phyloP scores from a whole-genome alignment of 2,797 vertebrate genomes.

The Gymnothorax reevesii region DNA sequence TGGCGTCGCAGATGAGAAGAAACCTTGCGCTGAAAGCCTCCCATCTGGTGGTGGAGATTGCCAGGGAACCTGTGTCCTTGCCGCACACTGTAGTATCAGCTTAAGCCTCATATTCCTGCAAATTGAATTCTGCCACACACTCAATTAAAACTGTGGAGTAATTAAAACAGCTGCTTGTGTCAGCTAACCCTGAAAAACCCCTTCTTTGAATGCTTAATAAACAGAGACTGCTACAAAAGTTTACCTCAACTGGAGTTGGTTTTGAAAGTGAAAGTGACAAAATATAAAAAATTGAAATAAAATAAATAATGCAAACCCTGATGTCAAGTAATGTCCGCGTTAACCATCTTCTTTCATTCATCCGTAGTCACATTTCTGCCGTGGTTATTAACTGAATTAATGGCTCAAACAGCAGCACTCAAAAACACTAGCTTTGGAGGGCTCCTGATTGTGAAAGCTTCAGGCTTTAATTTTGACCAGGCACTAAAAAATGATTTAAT shows the following conservation, averaged over 20 bases:
- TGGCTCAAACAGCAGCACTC: not conserved
- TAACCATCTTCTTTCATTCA: not conserved
- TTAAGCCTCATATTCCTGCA: constrained; percentile 42
- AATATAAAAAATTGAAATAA: not conserved
- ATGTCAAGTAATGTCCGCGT: not conserved
- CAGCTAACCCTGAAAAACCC: not conserved
- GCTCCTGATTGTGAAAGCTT: not conserved
- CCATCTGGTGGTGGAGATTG: constrained; percentile 46
- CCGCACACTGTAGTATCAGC: constrained; percentile 24
- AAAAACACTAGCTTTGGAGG: not conserved
- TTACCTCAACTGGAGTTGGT: not conserved
- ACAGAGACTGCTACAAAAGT: not conserved
- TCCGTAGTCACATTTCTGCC: not conserved
- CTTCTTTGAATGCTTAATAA: constrained; percentile 12
- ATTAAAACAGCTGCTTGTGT: constrained; percentile 43
- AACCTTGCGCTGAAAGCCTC: constrained; percentile 41
- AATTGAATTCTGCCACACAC: constrained; percentile 55
- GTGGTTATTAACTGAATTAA: not conserved
- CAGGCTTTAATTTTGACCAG: not conserved
- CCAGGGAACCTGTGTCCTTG: constrained; percentile 32
- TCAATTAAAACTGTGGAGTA: constrained; percentile 47
- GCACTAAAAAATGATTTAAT: constrained; percentile 7
- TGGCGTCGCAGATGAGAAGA: constrained; percentile 42
- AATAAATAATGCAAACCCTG: not conserved
- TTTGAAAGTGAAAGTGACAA: not conserved